phyloP scores from a whole-genome alignment of 2,113 vertebrate species.

The Lepus europaeus region DNA sequence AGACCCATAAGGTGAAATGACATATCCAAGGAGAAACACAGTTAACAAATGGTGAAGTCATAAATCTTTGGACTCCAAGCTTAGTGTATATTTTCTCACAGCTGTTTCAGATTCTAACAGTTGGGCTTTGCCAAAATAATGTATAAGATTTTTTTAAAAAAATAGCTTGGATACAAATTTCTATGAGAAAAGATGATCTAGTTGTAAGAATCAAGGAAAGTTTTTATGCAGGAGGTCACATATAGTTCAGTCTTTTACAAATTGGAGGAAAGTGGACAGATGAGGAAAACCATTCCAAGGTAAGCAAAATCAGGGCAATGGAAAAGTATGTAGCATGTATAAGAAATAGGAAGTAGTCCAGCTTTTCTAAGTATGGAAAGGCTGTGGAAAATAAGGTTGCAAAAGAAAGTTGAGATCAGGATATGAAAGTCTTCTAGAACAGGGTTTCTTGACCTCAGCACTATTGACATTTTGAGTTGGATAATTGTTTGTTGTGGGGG shows the following conservation, averaged over 20 bases:
- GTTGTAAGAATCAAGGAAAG: slow-evolving; percentile 34
- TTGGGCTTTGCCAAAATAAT: slow-evolving; percentile 41
- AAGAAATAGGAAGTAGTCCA: slow-evolving; percentile 41
- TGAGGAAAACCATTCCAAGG: slow-evolving; percentile 47
- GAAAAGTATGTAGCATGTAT: background rate
- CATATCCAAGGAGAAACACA: background rate
- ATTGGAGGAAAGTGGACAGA: slow-evolving; percentile 31
- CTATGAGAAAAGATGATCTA: slow-evolving; percentile 24
- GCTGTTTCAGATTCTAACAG: slow-evolving; percentile 36
- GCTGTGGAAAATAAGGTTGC: slow-evolving; percentile 5
- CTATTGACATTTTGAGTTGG: background rate
- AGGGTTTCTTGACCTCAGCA: background rate
- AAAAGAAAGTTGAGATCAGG: slow-evolving; percentile 45
- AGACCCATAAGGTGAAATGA: background rate
- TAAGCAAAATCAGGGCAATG: slow-evolving; percentile 54
- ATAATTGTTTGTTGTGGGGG: background rate
- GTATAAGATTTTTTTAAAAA: slow-evolving; percentile 19
- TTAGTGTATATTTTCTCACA: slow-evolving; percentile 45
- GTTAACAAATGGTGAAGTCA: background rate
- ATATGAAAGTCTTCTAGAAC: background rate
- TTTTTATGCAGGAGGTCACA: slow-evolving; percentile 15
- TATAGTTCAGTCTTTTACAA: slow-evolving; percentile 41
- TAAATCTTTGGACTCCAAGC: background rate
- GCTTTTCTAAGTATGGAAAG: slow-evolving; percentile 21
- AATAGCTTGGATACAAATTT: slow-evolving; percentile 40